These are phyloP conservation scores for Caerostris darwini DNA, from an alignment of 1,140 invertebrate genomes.

Conservation along the genomic window DNA sequence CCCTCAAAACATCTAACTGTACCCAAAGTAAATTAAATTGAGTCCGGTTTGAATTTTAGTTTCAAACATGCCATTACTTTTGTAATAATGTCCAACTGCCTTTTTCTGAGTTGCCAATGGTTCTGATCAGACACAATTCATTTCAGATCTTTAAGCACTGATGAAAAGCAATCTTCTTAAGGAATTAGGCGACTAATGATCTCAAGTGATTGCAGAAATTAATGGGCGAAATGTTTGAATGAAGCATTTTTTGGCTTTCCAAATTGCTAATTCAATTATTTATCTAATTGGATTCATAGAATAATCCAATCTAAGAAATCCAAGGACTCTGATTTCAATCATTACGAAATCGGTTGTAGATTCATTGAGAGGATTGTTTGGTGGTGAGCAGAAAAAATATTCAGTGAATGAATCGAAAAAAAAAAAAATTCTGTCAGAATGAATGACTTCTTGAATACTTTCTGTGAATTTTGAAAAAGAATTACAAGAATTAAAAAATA, in stretches of 20 bases:
- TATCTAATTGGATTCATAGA: conserved; percentile 3
- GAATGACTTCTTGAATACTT: no score
- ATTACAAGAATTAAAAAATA: no score
- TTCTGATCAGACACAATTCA: neutral
- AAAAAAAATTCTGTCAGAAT: no score
- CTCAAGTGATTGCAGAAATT: neutral
- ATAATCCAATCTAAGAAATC: neutral
- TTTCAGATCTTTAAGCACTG: neutral
- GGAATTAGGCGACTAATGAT: conserved; percentile 15
- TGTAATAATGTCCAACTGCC: conserved; percentile 12
- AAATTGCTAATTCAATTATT: neutral
- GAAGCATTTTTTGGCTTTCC: neutral
- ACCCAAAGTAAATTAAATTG: conserved; percentile 48
- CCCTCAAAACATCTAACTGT: conserved; percentile 42
- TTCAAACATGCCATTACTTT: conserved; percentile 13
- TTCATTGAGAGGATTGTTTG: no score
- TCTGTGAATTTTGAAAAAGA: no score
- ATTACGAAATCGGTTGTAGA: neutral
- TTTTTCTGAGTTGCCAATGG: conserved; percentile 23
- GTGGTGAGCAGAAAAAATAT: neutral
- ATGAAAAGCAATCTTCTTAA: neutral
- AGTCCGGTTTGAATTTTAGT: neutral
- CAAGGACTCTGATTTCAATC: neutral
- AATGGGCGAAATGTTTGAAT: neutral
- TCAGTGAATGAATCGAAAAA: no score